A percentile compares a stretch with the other conserved stretches of the same genome.
phyloP scores from a whole-genome alignment of 2,113 vertebrate genomes.

The Rhegmatorhina hoffmannsi region DNA sequence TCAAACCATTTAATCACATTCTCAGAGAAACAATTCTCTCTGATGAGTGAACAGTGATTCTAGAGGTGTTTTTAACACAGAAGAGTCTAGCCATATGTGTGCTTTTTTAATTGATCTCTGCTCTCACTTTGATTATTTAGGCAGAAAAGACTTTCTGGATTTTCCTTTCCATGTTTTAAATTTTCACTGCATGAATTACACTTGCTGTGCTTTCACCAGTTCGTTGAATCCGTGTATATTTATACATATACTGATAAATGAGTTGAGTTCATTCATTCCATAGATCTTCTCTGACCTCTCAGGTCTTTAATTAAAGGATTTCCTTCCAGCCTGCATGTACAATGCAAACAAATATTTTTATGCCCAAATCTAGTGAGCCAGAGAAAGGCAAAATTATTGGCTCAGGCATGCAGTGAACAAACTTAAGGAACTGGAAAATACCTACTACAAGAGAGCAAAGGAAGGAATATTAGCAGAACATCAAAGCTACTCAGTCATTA shows the following conservation, averaged over 20 bases:
- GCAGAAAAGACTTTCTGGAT: neutral
- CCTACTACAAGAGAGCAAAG: neutral
- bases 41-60: neutral
- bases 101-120: neutral
- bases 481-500: neutral
- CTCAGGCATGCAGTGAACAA: neutral
- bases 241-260: neutral
- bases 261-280: neutral
- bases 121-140: neutral
- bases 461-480: neutral
- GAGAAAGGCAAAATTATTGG: constrained; percentile 41
- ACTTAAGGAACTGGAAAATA: constrained; percentile 34
- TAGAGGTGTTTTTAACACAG: neutral
- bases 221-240: neutral
- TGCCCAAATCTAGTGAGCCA: neutral
- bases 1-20: neutral
- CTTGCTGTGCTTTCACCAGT: neutral
- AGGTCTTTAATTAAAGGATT: constrained; percentile 33
- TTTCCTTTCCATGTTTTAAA: neutral
- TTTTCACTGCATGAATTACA: neutral
- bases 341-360: neutral
- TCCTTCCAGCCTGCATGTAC: neutral
- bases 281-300: neutral
- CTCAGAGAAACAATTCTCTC: neutral
- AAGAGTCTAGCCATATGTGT: neutral